Evolutionary conservation across 2,888 invertebrate genomes (phyloP), one percentile per base, ranked within the genome.

Genomic region (Apantesis nais): DNA sequence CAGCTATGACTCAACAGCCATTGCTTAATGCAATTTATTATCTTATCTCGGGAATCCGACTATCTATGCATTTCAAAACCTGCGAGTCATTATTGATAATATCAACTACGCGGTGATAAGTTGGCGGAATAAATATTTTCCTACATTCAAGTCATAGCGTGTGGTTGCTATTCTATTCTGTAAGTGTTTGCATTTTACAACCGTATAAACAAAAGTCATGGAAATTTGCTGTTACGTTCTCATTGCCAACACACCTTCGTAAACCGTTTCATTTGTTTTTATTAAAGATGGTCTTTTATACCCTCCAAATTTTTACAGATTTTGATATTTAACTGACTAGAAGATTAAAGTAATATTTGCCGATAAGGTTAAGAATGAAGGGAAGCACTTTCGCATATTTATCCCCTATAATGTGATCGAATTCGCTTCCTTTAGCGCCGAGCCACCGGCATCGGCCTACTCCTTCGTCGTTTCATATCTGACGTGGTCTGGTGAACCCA

Each of bases 91-190:
- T 58, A 16, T 58, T 16, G 58, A 58, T 58, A 7, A 5, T 29
- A 29, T 5, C 29, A 29, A 29, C 29, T 55, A 55, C 16, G 29
- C 9, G 16, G 29, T 58, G 25, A 29, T n/a, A 58, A 58, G 29
- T 58, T 58, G 14, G 29, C 58, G 16, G 29, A 29, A 29, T 58
- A 58, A 58, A 58, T 58, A 58, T 58, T 58, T 58, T 58, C 58
- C 16, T 29, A 55, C 55, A 55, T 14, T 55, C 14, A 55, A 14
- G 29, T 29, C 29, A 5, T 25, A 29, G 58, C 14, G 7, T 29
- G 29, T 58, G 58, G 58, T 1, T 29, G 55, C 55, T 55, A 29
- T 55, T 55, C 55, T 29, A n/a, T n/a, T n/a, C 58, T 29, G 29
- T 29, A 58, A 25, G 58, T 29, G 29, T 58, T 58, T 58, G 29